Percentiles rank a stretch among this genome's conserved stretches.
phyloP scores from a whole-genome alignment of 1,140 invertebrate species.

The Drosophila baimaii region DNA sequence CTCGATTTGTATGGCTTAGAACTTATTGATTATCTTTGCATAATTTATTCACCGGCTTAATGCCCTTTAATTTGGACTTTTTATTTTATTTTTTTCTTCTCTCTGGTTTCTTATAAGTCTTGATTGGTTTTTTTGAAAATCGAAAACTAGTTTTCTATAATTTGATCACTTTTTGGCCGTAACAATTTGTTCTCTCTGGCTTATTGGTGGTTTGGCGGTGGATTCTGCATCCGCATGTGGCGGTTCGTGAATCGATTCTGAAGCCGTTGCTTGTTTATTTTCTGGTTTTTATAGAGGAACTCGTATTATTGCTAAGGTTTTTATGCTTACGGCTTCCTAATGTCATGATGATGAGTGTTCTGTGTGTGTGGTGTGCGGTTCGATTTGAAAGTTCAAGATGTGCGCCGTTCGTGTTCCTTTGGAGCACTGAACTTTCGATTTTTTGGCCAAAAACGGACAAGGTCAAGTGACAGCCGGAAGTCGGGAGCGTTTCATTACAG shows the following conservation, averaged over 20 bases:
- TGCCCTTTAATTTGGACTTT: slow-evolving; percentile 42
- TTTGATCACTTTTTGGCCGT: slow-evolving; percentile 51
- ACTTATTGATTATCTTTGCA: slow-evolving; percentile 56
- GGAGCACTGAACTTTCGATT: slow-evolving; percentile 64
- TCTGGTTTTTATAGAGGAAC: slow-evolving; percentile 80
- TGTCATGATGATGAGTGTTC: slow-evolving; percentile 52
- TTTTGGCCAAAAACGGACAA: slow-evolving; percentile 54
- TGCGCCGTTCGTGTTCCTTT: slow-evolving; percentile 23
- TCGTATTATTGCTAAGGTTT: slow-evolving; percentile 41
- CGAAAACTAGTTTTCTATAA: slow-evolving; percentile 60
- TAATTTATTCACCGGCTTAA: slow-evolving; percentile 67
- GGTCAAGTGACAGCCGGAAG: slow-evolving; percentile 55
- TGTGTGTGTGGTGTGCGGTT: slow-evolving; percentile 7
- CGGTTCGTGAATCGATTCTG: slow-evolving; percentile 70
- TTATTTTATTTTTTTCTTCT: slow-evolving; percentile 35
- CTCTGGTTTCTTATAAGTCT: not conserved
- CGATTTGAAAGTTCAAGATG: slow-evolving; percentile 70
- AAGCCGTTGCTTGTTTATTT: slow-evolving; percentile 79
- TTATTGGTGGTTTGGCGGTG: slow-evolving; percentile 29
- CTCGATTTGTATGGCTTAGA: slow-evolving; percentile 41
- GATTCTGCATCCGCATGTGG: slow-evolving; percentile 74
- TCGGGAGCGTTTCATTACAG: slow-evolving; percentile 60
- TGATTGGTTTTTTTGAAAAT: slow-evolving; percentile 33
- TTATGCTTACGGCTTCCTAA: slow-evolving; percentile 46
- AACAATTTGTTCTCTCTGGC: slow-evolving; percentile 46